Evolutionary conservation across 2,797 vertebrate genomes (phyloP), one percentile per base, ranked within the genome.

Genomic region (Paedocypris micromegethes): DNA sequence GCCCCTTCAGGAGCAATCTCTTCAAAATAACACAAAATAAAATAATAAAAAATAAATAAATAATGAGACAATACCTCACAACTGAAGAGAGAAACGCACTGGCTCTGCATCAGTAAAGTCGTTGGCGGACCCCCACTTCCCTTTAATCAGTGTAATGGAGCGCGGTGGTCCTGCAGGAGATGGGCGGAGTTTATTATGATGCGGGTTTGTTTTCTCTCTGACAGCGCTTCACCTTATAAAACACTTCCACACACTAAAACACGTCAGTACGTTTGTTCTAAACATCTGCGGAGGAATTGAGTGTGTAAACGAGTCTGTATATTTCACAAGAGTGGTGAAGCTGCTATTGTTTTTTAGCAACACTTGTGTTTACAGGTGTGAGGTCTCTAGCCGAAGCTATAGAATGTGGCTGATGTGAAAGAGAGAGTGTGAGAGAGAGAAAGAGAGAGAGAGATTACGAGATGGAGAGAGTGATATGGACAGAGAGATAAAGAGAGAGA

Each of bases 71-170:
- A n/a, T n/a, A n/a, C n/a, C n/a, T n/a, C n/a, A 23, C 23, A 23
- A 23, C 23, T 23, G 23, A 1, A 23, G 23, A 23, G 23, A 23
- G 23, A 4, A 46, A 42, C 42, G 9, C 47, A 23, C 46, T 23
- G 56, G 9, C 44, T 58, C 45, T 49, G 53, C 59, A 1, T 23
- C 23, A 23, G 23, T 23, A 23, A 23, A 23, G 23, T 70, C 53
- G 5, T 42, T 46, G 37, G 9, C 60, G 58, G 37, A 54, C 57
- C 39, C 64, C 49, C 5, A 39, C 40, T 51, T 51, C 51, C 57
- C 73, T 78, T 80, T 80, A 78, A 80, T 80, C 75, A 78, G 78
- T 77, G 77, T 80, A 78, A 80, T 78, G 77, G 75, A 75, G 68
- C 69, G 65, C 72, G 72, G 48, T 46, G 58, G 69, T 66, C 74